A percentile compares a stretch with the other conserved stretches of the same genome.
Conservation (phyloP, 2,888 invertebrate species). For the Agrilus biguttatus region DNA sequence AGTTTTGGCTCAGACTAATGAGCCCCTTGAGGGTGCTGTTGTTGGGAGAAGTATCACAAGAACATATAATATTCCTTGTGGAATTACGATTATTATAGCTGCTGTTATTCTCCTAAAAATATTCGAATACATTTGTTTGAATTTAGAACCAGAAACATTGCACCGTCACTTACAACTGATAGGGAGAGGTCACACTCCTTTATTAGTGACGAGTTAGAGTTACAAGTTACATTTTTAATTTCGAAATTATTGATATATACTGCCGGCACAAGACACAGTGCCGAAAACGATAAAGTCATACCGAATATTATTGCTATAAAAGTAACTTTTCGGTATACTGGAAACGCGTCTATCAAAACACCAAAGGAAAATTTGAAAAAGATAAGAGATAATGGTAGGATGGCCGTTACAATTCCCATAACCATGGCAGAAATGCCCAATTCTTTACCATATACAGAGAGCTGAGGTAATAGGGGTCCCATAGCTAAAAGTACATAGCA, state of each 20-base stretch:
- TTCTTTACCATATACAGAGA: slow-evolving; percentile 64
- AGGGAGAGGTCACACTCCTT: slow-evolving; percentile 20
- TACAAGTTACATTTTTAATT: slow-evolving; percentile 13
- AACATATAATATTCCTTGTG: too few relatives aligned
- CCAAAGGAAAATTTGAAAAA: slow-evolving; percentile 65
- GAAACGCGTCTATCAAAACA: slow-evolving; percentile 58
- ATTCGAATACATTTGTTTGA: too few relatives aligned
- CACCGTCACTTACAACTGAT: too few relatives aligned
- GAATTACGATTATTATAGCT: too few relatives aligned
- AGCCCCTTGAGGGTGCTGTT: too few relatives aligned
- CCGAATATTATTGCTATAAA: slow-evolving; percentile 50
- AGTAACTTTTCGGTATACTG: slow-evolving; percentile 51
- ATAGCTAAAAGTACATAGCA: slow-evolving; percentile 41
- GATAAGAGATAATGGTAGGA: slow-evolving; percentile 62
- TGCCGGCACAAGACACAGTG: slow-evolving; percentile 51
- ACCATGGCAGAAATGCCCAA: slow-evolving; percentile 59
- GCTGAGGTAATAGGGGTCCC: slow-evolving; percentile 66
- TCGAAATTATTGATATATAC: slow-evolving; percentile 11
- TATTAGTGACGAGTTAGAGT: too few relatives aligned
- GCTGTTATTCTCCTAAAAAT: too few relatives aligned
- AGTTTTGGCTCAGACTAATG: too few relatives aligned
- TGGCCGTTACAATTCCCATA: slow-evolving; percentile 63
- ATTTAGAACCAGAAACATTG: too few relatives aligned
- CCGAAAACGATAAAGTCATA: slow-evolving; percentile 54
- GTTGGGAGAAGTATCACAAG: too few relatives aligned